Base-by-base conservation (phyloP, 92 coral and sea anemone species). In the Phenganax subtilis region DNA sequence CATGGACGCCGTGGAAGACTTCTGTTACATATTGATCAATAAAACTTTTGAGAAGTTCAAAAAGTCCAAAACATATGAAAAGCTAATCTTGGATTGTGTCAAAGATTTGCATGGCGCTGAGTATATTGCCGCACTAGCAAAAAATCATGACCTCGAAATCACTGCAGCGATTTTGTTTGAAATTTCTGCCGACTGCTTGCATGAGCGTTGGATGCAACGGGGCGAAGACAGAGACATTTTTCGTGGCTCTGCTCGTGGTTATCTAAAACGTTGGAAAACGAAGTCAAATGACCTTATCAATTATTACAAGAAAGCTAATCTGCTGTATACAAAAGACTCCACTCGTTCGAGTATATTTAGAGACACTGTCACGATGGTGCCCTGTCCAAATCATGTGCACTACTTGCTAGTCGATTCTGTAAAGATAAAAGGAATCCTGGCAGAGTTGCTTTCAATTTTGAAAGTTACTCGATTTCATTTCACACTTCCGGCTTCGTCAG, bases 401-500 rank as follows among this genome's bases (percentile, higher is more conserved):
- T 16, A 27, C 55, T 52, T 57, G 53, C 30, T 76, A 29, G 16
- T 25, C 10, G 52, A 58, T 17, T 57, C 69, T 8, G 57, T 29
- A 30, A 58, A 60, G 71, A 52, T 59, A 31, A 58, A 17, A 3
- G 16, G 47, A 28, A 60, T 76, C 9, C 15, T 47, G 5, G 15
- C 20, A 3, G 17, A 57, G 69, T 59, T 76, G 37, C 71, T 58
- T 58, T 76, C 81, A 47, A 57, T 76, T 60, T 76, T 76, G 70
- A 52, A 76, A 12, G 57, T 76, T 5, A 29, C 47, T 37, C 81
- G 44, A 28, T 30, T 76, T 76, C 59, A 59, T 3, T 76, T 76
- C 44, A 17, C 81, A 29, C 81, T 76, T 57, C 81, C 81, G 56
- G 69, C 81, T 60, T 58, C 70, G 14, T 76, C 60, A 30, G 81